Evolutionary conservation across 2,797 vertebrate genomes (phyloP).

Genomic region (Hyperoplus immaculatus): DNA sequence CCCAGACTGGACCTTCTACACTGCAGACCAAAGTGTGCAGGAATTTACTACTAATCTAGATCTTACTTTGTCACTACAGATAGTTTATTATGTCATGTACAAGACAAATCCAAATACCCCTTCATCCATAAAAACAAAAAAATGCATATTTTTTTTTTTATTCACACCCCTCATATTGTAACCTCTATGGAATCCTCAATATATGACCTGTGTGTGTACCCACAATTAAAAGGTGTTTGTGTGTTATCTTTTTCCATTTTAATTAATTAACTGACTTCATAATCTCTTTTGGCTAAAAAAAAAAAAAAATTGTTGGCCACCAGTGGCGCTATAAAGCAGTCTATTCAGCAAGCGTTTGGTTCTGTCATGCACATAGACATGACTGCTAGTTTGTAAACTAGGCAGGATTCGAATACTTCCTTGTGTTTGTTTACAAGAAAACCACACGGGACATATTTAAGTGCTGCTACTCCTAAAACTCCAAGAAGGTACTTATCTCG

Average conservation of each 20-base stretch:
- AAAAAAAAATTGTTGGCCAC: too few species aligned
- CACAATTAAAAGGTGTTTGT: background rate
- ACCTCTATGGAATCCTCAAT: background rate
- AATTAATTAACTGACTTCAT: background rate
- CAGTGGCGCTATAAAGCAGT: too few species aligned
- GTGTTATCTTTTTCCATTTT: background rate
- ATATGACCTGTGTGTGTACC: background rate
- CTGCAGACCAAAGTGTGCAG: background rate
- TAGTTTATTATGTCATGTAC: too few species aligned
- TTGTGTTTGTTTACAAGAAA: background rate
- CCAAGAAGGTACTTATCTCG: background rate
- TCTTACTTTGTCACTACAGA: background rate
- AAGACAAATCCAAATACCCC: background rate
- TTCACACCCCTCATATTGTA: background rate
- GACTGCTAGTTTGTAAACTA: background rate
- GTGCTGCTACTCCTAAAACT: background rate
- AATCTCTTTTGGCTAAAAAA: background rate
- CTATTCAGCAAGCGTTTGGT: too few species aligned
- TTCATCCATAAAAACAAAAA: background rate
- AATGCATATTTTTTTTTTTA: background rate
- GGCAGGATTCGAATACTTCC: background rate
- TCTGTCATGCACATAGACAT: too few species aligned
- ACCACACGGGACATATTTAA: background rate
- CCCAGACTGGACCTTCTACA: conserved; percentile 16
- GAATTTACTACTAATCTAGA: background rate